Evolutionary conservation across 2,888 invertebrate species (phyloP), one percentile per base, ranked within the genome.

Genomic region (Drosophila anceps): DNA sequence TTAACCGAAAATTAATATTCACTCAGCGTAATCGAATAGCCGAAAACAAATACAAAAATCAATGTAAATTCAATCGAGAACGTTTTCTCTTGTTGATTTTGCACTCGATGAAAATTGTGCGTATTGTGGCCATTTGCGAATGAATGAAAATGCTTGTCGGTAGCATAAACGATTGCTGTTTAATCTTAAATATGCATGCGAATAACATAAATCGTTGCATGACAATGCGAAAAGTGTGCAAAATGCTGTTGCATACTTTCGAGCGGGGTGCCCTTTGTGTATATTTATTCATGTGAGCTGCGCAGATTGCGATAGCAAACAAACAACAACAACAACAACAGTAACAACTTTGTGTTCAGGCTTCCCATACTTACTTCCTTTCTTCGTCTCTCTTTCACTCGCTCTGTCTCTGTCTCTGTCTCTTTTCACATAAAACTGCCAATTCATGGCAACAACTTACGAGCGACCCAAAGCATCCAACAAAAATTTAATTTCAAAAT

Each of bases 241-340:
- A 72, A 69, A 69, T 50, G 33, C 41, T 60, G 53, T 29, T 69
- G 57, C 73, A 66, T 62, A 51, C 27, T 67, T 69, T 63, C 54
- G 12, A 41, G 50, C 50, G 46, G 54, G 20, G 2, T 39, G 24
- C 15, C 33, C 44, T 65, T 72, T 79, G 62, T 76, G 62, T 50
- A 46, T 70, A 69, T 53, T 71, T 78, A 62, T 76, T 79, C 76
- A 79, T 76, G 79, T 79, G 76, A 62, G 55, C 60, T 39, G 55
- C 61, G 60, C 50, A 79, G 79, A 79, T 79, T 75, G 79, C 61
- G 51, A 72, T 62, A 66, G 41, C 71, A 71, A 66, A 78, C 46
- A 68, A 46, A 29, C 62, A 43, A 53, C 59, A n/a, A 20, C 50
- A 62, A 53, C 3, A n/a, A 27, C n/a, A 48, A 39, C n/a, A 15